Evolutionary conservation across 2,113 vertebrate genomes (phyloP).

Genomic region (Rhizomys pruinosus): DNA sequence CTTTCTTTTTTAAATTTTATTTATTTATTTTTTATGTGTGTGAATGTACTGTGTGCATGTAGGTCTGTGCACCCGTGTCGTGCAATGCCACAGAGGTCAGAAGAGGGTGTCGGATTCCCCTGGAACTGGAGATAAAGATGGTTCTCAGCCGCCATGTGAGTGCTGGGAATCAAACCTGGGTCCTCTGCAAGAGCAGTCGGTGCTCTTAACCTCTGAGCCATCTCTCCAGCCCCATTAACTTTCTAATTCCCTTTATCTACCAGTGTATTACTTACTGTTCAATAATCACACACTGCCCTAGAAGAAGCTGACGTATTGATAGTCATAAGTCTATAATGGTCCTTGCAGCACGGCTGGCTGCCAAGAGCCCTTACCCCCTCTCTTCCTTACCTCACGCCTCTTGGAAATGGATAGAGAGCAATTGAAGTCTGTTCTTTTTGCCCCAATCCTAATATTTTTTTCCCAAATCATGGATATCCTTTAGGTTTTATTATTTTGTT

Average conservation of each 20-base stretch:
- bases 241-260: too few relatives aligned
- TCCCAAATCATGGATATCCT: too few relatives aligned
- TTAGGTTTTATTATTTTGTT: too few relatives aligned
- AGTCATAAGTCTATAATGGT: accelerated
- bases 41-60: neutral
- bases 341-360: neutral
- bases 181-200: neutral
- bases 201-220: neutral
- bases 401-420: too few relatives aligned
- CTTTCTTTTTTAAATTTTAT: too few relatives aligned
- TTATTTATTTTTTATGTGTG: too few relatives aligned
- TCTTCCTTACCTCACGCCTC: neutral
- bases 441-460: too few relatives aligned
- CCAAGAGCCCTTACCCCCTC: too few relatives aligned
- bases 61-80: neutral
- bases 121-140: neutral
- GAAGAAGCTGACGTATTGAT: neutral
- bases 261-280: too few relatives aligned
- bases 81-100: neutral
- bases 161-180: neutral
- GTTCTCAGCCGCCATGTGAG: neutral
- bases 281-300: too few relatives aligned
- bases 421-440: too few relatives aligned
- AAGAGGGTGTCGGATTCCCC: neutral
- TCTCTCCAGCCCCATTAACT: neutral